Evolutionary conservation across 1,140 invertebrate species (phyloP), one percentile per base, ranked within the genome.

Genomic region (Ips typographus): DNA sequence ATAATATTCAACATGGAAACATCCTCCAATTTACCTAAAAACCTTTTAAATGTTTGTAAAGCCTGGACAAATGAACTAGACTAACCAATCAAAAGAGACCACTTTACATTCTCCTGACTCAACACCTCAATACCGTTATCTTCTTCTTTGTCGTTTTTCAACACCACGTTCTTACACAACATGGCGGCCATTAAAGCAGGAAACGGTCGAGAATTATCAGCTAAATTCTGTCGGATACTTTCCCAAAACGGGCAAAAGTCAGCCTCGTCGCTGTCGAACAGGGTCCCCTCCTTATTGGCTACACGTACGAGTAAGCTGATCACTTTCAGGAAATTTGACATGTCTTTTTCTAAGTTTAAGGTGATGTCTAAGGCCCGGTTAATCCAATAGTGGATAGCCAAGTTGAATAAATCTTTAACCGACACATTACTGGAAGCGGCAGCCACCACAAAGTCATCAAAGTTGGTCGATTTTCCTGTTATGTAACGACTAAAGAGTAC

Each of bases 1-100:
- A 89, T 83, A 47, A 89, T 88, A 74, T 89, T 89, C 3, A 98
- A 80, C 58, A 93, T 84, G 3, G 93, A 87, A 44, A 96, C 86
- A 80, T 96, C 94, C 79, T 97, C 94, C 65, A 97, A 83, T 83
- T 95, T 95, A 64, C 90, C 91, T 40, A 93, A 6, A 65, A 65
- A 8, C 6, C n/a, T 2, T 55, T 55, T 22, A 22, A 22, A 22
- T 22, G 22, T 22, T 22, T 22, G 22, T 22, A 22, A 53, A 53
- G 40, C 37, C 22, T n/a, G 58, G 41, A 41, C 22, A 22, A 22
- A 22, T 22, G 0, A 22, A 22, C 22, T 22, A 22, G 22, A 22
- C 22, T 22, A 22, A 68, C 90, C 91, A 37, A 94, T 90, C 4
- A 96, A 80, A 40, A 94, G 79, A 37, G 90, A 90, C 91, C 95